Evolutionary conservation across 1,140 invertebrate species (phyloP), one percentile per base, ranked within the genome.

Genomic region (Triops longicaudatus): DNA sequence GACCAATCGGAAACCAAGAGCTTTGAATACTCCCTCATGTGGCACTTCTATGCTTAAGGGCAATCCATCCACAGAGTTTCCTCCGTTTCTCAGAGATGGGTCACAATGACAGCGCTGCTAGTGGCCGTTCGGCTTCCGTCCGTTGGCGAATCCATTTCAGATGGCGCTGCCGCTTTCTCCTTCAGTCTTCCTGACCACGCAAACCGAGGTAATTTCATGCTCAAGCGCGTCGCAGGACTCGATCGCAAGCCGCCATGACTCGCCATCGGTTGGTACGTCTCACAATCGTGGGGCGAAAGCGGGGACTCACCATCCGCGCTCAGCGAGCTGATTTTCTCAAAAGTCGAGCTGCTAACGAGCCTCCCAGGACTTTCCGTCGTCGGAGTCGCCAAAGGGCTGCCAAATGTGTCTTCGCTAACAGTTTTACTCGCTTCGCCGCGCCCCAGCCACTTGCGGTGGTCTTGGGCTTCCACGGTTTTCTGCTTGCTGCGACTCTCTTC

Each of bases 401-500:
- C 42, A 9, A 72, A 31, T 42, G 73, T 77, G 41, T 77, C 76
- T 43, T 77, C 76, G 1, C 28, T 42, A 1, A 31, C 41, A 17
- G 76, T 31, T 73, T 77, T 77, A 43, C 41, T 73, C 27, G n/a
- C 73, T 9, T 77, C 76, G 6, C 72, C 76, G 4, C 76, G 26
- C 26, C 76, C 84, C 72, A 91, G 89, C 89, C 89, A 90, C 1
- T 90, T 88, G 78, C 88, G 87, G 12, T 86, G 88, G 78, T 92
- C 90, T 71, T 86, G 86, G 43, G 87, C 88, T 78, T 88, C 76
- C 5, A 6, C 22, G 10, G 78, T 76, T 75, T 80, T 80, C 75
- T 81, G 78, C 74, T 80, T 87, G 75, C 87, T 89, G 72, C 89
- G 90, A n/a, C 84, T 89, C 43, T 93, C 90, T 81, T 94, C 92